Conservation (phyloP, 2,113 vertebrate species). For the Hassar affinis region DNA sequence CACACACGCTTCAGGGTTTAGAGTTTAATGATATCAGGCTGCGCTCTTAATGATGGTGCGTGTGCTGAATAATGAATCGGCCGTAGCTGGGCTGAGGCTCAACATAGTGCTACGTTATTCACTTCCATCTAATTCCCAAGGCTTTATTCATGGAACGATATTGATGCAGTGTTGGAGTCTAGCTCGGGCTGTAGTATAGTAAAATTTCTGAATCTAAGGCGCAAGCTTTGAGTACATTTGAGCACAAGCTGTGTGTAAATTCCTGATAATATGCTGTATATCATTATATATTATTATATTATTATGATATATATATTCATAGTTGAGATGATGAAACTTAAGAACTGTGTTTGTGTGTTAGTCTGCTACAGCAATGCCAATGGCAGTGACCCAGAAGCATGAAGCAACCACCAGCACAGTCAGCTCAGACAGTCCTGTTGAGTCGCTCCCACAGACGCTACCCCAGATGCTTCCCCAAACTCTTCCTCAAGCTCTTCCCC, state of each 20-base stretch:
- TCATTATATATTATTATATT: too few relatives aligned
- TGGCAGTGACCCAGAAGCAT: conserved; percentile 66
- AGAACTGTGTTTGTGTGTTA: conserved; percentile 32
- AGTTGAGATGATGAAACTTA: background rate
- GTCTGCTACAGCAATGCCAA: conserved; percentile 37
- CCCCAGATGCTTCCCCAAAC: conserved; percentile 70
- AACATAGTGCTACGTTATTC: conserved; percentile 35
- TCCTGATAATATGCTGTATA: background rate
- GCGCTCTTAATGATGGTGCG: conserved; percentile 22
- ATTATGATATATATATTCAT: too few relatives aligned
- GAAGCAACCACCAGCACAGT: conserved; percentile 75
- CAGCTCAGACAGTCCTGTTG: conserved; percentile 77
- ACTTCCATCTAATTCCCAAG: background rate
- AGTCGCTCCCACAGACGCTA: conserved; percentile 69
- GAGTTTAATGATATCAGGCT: conserved; percentile 18
- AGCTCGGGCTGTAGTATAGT: background rate
- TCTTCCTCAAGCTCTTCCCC: conserved; percentile 60
- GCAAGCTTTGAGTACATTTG: conserved; percentile 14
- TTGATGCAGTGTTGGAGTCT: background rate
- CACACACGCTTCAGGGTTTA: conserved; percentile 25
- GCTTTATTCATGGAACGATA: background rate
- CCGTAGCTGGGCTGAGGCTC: background rate
- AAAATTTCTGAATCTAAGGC: background rate
- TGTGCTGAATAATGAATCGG: conserved; percentile 29
- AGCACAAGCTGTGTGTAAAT: background rate